phyloP scores from a whole-genome alignment of 2,113 vertebrate genomes.

The Athene noctua region DNA sequence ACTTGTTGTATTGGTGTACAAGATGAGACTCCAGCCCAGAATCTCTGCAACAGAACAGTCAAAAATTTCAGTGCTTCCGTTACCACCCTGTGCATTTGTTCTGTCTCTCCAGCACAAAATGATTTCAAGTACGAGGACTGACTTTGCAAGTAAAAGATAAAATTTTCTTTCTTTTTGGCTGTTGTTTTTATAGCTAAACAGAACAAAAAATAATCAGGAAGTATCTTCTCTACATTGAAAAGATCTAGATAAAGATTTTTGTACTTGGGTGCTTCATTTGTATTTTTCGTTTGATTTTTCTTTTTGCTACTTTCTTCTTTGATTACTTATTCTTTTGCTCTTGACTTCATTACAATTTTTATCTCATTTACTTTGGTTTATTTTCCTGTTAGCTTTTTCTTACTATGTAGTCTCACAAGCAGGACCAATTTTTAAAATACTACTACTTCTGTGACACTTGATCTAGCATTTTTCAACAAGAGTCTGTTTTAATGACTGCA shows the following conservation, averaged over 20 bases:
- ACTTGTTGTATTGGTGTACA: background rate
- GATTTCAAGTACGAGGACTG: background rate
- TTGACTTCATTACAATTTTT: background rate
- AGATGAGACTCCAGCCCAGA: background rate
- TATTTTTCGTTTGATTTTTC: background rate
- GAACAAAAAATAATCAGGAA: background rate
- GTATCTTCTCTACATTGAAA: background rate
- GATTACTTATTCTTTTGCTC: background rate
- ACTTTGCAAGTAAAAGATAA: background rate
- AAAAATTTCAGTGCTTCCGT: background rate
- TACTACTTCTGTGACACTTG: background rate
- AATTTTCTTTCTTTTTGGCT: background rate
- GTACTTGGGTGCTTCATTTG: background rate
- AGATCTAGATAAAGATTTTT: background rate
- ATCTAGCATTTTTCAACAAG: background rate
- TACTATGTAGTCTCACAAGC: background rate
- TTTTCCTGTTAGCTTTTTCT: background rate
- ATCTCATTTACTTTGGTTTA: background rate
- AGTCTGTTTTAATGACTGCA: background rate
- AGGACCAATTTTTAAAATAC: background rate
- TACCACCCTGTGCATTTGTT: background rate
- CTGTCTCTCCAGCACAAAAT: background rate
- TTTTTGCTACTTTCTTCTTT: background rate
- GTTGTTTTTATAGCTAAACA: background rate
- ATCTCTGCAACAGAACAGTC: background rate